Percentiles rank a stretch among this genome's conserved stretches.
Evolutionary conservation across 2,797 vertebrate genomes (phyloP).

Genomic region (Mionectes olivaceus): DNA sequence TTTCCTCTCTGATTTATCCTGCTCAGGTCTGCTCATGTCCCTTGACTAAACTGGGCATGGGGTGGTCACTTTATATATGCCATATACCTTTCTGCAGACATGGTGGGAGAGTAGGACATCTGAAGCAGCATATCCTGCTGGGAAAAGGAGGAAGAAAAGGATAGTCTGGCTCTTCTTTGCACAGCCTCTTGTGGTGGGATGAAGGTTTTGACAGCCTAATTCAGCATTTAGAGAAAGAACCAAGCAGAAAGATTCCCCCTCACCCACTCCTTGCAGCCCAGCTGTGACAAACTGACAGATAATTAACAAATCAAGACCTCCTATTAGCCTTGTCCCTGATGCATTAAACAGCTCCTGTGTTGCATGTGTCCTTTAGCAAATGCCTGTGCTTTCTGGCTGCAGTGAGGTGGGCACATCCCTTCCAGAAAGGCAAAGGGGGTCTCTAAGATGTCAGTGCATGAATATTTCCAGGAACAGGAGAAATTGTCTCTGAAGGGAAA

Average conservation of each 20-base stretch:
- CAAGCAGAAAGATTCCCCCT: constrained; percentile 44
- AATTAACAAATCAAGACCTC: constrained; percentile 75
- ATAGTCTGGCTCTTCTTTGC: constrained; percentile 42
- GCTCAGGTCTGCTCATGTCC: constrained; percentile 61
- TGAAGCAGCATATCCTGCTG: constrained; percentile 31
- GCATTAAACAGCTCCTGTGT: constrained; percentile 66
- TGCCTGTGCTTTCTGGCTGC: constrained; percentile 32
- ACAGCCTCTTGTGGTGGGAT: constrained; percentile 36
- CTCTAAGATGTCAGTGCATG: background rate
- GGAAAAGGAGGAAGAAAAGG: constrained; percentile 59
- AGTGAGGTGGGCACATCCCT: background rate
- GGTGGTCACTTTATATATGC: constrained; percentile 32
- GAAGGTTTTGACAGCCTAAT: constrained; percentile 62
- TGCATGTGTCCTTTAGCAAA: constrained; percentile 64
- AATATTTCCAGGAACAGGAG: background rate
- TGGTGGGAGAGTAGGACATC: constrained; percentile 15
- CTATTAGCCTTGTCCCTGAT: constrained; percentile 55
- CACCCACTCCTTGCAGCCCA: constrained; percentile 59
- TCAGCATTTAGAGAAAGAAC: constrained; percentile 64
- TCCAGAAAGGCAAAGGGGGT: background rate
- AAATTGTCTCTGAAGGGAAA: background rate
- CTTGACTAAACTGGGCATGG: constrained; percentile 13
- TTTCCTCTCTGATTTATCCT: constrained; percentile 76
- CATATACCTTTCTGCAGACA: constrained; percentile 39
- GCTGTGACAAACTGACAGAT: constrained; percentile 75